A percentile compares a stretch with the other conserved stretches of the same genome.
Conservation (phyloP, 2,113 vertebrate species). For the Perognathus longimembris region DNA sequence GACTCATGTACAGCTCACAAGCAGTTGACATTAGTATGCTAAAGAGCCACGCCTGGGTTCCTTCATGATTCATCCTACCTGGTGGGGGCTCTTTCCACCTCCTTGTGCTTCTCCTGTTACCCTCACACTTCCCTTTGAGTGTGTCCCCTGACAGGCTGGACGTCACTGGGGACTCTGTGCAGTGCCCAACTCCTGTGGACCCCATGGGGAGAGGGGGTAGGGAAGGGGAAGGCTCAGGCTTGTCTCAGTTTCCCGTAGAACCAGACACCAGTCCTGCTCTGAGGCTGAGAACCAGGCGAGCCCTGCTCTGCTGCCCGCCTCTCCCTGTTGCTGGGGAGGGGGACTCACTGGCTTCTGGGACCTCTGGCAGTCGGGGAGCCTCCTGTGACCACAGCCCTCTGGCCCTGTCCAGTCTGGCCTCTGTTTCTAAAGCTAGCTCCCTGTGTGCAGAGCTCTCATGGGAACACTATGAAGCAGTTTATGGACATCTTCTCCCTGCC, state of each 20-base stretch:
- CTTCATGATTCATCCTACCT: background rate
- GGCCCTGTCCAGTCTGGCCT: background rate
- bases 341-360: rapidly evolving
- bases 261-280: rapidly evolving
- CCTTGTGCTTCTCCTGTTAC: background rate
- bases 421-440: rapidly evolving
- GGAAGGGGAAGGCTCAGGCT: background rate
- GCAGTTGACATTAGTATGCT: background rate
- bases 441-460: conserved; percentile 93
- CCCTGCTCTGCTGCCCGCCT: background rate
- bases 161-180: background rate
- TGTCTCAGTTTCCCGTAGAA: rapidly evolving
- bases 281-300: background rate
- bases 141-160: background rate
- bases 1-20: background rate
- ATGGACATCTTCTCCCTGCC: conserved; percentile 99
- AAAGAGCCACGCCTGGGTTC: background rate
- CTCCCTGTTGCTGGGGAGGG: background rate
- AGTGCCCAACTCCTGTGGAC: background rate
- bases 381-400: too few relatives aligned
- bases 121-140: background rate
- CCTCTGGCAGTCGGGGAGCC: rapidly evolving
- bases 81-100: background rate
- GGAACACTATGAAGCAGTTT: conserved; percentile 98
- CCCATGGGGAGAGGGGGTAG: background rate